These are phyloP conservation scores for Myotis davidii DNA, from an alignment of 2,113 vertebrate genomes.

Conservation along the genomic window DNA sequence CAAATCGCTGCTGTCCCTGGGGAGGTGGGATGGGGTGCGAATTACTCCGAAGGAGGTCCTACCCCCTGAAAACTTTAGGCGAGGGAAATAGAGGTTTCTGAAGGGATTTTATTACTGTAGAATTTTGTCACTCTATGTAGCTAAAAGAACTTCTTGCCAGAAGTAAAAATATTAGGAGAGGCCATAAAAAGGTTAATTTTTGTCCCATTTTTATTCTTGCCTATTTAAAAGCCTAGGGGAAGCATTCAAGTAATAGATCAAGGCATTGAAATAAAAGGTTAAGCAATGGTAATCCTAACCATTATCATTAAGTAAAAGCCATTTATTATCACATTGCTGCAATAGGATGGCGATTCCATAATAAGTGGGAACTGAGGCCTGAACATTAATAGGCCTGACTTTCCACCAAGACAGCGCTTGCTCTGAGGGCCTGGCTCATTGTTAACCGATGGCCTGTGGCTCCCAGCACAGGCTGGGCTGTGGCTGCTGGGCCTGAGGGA, in stretches of 20 bases:
- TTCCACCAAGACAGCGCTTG: not conserved
- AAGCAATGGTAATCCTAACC: not conserved
- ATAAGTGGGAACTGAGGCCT: not conserved
- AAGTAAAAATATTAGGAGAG: conserved; percentile 46
- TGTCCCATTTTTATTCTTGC: conserved; percentile 48
- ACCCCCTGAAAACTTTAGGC: not conserved
- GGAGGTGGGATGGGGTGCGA: too few relatives aligned
- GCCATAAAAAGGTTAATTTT: conserved; percentile 12
- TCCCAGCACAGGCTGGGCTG: not conserved
- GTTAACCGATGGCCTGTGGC: not conserved
- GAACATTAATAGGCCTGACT: not conserved
- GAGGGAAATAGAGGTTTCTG: not conserved
- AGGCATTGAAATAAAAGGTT: conserved; percentile 31
- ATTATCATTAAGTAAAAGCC: not conserved
- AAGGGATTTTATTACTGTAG: not conserved
- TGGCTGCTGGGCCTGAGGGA: not conserved
- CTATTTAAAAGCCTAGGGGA: conserved; percentile 31
- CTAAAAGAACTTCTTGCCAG: conserved; percentile 28
- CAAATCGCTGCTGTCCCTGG: not conserved
- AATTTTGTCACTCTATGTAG: not conserved
- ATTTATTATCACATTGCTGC: not conserved
- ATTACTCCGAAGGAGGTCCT: not conserved
- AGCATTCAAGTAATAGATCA: conserved; percentile 11
- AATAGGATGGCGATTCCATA: not conserved
- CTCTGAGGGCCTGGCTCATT: not conserved